Percentiles rank a stretch among this genome's conserved stretches.
phyloP scores from a whole-genome alignment of 2,797 vertebrate species.

The Sciurus carolinensis region DNA sequence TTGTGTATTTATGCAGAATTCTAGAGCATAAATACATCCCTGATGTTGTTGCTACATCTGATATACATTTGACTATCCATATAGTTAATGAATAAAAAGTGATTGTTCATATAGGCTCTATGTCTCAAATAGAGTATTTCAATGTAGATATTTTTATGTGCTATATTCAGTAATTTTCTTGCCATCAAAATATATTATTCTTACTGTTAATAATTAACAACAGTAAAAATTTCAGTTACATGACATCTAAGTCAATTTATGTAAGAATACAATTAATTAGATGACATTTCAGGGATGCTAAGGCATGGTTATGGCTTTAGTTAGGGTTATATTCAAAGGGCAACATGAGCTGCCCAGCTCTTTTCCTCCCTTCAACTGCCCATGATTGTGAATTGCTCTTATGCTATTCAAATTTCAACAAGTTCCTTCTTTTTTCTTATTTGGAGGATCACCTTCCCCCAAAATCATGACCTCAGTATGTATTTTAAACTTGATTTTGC shows the following conservation, averaged over 20 bases:
- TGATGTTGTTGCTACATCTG: not conserved
- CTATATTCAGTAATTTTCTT: not conserved
- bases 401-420: not conserved
- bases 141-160: not conserved
- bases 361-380: not conserved
- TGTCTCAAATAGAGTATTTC: not conserved
- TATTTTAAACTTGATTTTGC: slow-evolving; percentile 24
- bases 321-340: not conserved
- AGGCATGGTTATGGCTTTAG: not conserved
- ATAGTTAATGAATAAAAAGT: not conserved
- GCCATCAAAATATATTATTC: not conserved
- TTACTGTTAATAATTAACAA: not conserved
- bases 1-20: no score
- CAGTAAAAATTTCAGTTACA: not conserved
- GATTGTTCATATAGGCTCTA: not conserved
- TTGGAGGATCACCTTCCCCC: not conserved
- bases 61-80: not conserved
- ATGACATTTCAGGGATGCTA: not conserved
- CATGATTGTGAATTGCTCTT: not conserved
- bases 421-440: not conserved
- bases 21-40: not conserved
- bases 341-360: not conserved
- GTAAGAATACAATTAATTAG: not conserved
- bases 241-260: not conserved
- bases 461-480: not conserved